These are phyloP conservation scores for Corythaixoides concolor DNA, from an alignment of 2,113 vertebrate species.

Conservation along the genomic window DNA sequence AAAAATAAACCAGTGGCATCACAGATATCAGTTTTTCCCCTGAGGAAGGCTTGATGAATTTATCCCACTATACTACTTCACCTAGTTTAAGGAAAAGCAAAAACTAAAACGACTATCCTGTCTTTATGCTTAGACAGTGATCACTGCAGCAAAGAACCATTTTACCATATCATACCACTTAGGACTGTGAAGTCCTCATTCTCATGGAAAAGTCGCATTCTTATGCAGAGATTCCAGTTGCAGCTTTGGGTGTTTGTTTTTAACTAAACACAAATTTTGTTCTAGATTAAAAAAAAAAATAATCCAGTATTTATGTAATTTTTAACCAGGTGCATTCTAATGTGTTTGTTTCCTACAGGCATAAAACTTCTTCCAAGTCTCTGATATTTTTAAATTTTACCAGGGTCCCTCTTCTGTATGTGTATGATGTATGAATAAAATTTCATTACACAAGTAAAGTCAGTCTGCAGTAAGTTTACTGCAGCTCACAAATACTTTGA, in stretches of 20 bases:
- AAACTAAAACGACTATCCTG: not conserved
- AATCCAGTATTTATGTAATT: not conserved
- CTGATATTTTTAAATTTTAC: not conserved
- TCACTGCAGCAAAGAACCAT: not conserved
- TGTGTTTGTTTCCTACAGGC: not conserved
- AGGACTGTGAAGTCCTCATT: not conserved
- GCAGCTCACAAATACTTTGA: not conserved
- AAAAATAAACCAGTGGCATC: not conserved
- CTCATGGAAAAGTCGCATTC: not conserved
- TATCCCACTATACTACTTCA: not conserved
- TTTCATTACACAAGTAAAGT: not conserved
- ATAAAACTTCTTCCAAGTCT: not conserved
- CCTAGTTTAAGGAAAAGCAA: not conserved
- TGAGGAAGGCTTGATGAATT: not conserved
- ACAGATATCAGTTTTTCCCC: not conserved
- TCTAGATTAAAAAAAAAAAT: not conserved
- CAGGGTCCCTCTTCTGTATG: not conserved
- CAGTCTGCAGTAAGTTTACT: not conserved
- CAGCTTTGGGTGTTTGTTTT: not conserved
- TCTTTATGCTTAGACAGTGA: not conserved
- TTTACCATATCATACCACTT: not conserved
- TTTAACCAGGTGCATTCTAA: not conserved
- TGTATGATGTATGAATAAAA: not conserved
- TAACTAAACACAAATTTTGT: not conserved
- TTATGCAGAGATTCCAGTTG: not conserved